Evolutionary conservation across 2,113 vertebrate species (phyloP).

Genomic region (Syngnathus scovelli): DNA sequence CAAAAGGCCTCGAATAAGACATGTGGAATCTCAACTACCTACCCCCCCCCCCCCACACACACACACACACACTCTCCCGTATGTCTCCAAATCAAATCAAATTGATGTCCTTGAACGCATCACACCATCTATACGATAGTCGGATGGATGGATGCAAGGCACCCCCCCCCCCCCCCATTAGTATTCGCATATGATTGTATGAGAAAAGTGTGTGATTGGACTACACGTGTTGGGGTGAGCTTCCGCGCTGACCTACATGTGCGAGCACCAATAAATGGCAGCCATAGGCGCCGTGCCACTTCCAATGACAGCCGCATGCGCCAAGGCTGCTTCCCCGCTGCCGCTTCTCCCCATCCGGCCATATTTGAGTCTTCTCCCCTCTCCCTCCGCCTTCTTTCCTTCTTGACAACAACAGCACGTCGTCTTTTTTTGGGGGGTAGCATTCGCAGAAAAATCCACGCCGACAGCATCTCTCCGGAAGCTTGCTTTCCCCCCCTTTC

Average conservation of each 20-base stretch:
- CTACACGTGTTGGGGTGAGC: constrained; percentile 12
- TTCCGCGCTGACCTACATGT: constrained; percentile 72
- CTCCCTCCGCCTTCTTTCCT: not conserved
- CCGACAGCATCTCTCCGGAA: constrained; percentile 71
- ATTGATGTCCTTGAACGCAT: constrained; percentile 53
- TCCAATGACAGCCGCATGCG: constrained; percentile 73
- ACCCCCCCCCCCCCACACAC: not conserved
- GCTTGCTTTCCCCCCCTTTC: constrained; percentile 52
- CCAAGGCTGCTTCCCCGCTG: constrained; percentile 34
- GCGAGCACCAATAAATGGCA: constrained; percentile 73
- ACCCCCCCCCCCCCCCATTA: not conserved
- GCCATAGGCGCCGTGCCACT: constrained; percentile 72
- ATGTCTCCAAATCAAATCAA: constrained; percentile 19
- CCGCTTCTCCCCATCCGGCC: constrained; percentile 71
- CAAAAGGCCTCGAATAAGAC: constrained; percentile 32
- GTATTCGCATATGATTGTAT: constrained; percentile 1
- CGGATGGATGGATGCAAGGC: constrained; percentile 33
- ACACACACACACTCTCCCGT: not conserved
- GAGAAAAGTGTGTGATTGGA: not conserved
- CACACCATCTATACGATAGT: constrained; percentile 34
- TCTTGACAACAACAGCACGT: not conserved
- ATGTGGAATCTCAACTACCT: constrained; percentile 22
- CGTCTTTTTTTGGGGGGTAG: constrained; percentile 43
- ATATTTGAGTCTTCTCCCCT: constrained; percentile 70
- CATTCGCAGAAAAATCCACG: constrained; percentile 48